A percentile compares a stretch with the other conserved stretches of the same genome.
Conservation (phyloP, 1,140 invertebrate species). For the Coenobita brevimanus region DNA sequence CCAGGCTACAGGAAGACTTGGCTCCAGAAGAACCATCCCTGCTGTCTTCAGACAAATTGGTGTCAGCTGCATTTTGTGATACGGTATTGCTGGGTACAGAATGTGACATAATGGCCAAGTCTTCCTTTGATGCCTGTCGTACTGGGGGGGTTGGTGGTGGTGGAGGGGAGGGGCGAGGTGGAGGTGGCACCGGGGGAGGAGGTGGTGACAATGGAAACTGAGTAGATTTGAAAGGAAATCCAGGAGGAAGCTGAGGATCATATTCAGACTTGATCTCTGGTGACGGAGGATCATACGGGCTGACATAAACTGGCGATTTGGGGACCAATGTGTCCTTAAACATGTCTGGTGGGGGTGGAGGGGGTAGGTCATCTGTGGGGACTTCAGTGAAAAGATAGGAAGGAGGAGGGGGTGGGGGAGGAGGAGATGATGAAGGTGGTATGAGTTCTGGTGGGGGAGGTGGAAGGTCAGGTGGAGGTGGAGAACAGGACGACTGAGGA, state of each 20-base stretch:
- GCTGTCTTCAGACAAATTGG: not conserved
- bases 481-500: not conserved
- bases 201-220: not conserved
- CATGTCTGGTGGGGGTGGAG: slow-evolving; percentile 36
- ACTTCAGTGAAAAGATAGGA: slow-evolving; percentile 48
- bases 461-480: slow-evolving; percentile 2
- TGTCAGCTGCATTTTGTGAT: not conserved
- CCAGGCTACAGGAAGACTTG: not conserved
- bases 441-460: slow-evolving; percentile 36
- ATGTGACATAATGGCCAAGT: not conserved
- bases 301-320: slow-evolving; percentile 49
- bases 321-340: slow-evolving; percentile 5
- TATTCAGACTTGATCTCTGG: slow-evolving; percentile 64
- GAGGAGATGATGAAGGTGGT: slow-evolving; percentile 36
- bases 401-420: slow-evolving; percentile 45
- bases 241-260: slow-evolving; percentile 58
- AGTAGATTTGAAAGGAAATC: slow-evolving; percentile 7
- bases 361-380: slow-evolving; percentile 48
- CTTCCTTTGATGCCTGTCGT: slow-evolving; percentile 16
- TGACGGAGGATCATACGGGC: slow-evolving; percentile 63
- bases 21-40: not conserved
- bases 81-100: not conserved
- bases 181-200: slow-evolving; percentile 31
- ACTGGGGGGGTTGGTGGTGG: slow-evolving; percentile 54
- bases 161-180: slow-evolving; percentile 43